Evolutionary conservation across 2,113 vertebrate species (phyloP).

Genomic region (Bettongia penicillata): DNA sequence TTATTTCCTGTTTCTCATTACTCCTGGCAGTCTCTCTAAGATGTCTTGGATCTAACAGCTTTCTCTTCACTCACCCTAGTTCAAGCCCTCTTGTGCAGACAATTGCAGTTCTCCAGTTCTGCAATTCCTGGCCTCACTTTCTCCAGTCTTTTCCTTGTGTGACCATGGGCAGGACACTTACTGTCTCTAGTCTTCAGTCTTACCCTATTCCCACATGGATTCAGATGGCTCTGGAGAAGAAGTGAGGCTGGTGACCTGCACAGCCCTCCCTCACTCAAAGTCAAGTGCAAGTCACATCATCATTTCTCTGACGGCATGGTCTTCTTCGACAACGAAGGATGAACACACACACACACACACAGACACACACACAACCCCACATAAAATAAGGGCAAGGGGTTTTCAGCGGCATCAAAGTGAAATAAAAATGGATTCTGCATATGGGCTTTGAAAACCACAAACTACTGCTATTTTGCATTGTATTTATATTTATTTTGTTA

Average conservation of each 20-base stretch:
- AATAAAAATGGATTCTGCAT: neutral
- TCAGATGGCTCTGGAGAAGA: too few relatives aligned
- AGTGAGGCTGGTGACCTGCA: too few relatives aligned
- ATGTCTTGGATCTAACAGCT: neutral
- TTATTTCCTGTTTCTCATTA: neutral
- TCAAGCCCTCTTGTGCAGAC: neutral
- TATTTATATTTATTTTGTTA: neutral
- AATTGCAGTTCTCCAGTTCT: neutral
- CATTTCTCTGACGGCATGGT: too few relatives aligned
- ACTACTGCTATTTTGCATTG: neutral
- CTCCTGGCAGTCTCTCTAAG: neutral
- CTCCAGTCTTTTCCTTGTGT: neutral
- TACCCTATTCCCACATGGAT: neutral
- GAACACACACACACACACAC: too few relatives aligned
- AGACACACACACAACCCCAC: neutral
- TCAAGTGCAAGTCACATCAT: too few relatives aligned
- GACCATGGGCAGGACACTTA: neutral
- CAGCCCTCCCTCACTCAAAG: too few relatives aligned
- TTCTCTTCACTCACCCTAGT: neutral
- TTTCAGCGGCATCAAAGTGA: neutral
- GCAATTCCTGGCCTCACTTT: neutral
- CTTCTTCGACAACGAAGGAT: too few relatives aligned
- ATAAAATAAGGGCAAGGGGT: neutral
- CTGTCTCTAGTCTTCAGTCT: neutral
- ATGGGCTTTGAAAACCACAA: neutral